Conservation (phyloP, 2,888 invertebrate genomes). For the Gisinianus flammeolus region DNA sequence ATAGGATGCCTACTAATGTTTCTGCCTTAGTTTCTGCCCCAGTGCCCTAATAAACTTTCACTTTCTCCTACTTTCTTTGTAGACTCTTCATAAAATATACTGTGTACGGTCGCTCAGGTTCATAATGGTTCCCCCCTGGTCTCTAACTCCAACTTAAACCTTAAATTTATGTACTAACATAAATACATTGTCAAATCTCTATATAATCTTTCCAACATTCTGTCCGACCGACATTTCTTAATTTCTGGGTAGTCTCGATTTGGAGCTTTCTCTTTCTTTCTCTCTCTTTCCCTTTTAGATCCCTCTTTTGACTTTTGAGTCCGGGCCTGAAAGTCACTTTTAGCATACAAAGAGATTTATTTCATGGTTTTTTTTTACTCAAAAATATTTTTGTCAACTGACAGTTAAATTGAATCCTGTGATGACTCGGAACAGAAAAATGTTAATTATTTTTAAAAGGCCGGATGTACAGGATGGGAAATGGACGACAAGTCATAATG, state of each 20-base stretch:
- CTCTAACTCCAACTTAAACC: background rate
- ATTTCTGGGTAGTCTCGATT: background rate
- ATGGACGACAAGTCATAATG: no score
- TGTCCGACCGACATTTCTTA: constrained; percentile 17
- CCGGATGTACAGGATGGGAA: no score
- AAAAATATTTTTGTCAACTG: no score
- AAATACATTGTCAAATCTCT: background rate
- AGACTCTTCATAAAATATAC: background rate
- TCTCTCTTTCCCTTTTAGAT: no score
- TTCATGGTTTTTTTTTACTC: no score
- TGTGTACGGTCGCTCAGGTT: background rate
- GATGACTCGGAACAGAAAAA: no score
- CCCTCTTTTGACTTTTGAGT: no score
- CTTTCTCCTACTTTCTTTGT: constrained; percentile 13
- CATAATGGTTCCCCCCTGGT: background rate
- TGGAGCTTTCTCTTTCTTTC: no score
- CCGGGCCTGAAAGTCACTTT: no score
- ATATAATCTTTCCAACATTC: constrained; percentile 2
- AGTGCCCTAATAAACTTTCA: constrained; percentile 30
- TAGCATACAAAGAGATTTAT: no score
- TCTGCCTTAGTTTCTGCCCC: constrained; percentile 15
- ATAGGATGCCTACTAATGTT: constrained; percentile 6
- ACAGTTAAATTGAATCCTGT: no score
- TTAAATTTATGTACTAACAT: constrained; percentile 1
- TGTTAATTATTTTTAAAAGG: no score